These are phyloP conservation scores for Ennomos quercinarius DNA, from an alignment of 2,888 invertebrate species.

Conservation along the genomic window DNA sequence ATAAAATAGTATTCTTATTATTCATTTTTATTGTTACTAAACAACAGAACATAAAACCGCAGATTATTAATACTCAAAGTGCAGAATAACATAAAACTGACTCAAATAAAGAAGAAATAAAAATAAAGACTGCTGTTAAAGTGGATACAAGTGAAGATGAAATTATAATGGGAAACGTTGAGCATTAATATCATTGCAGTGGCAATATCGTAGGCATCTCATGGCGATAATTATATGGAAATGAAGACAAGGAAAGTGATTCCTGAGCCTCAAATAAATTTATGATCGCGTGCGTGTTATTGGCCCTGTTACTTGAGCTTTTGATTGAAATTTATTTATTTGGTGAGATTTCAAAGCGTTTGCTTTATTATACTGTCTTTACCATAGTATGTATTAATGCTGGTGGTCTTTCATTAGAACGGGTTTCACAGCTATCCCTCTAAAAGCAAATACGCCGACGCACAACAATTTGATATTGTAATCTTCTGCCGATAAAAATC, in stretches of 20 bases:
- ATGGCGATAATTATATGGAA: constrained; percentile 17
- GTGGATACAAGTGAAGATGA: not conserved
- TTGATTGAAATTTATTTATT: constrained; percentile 2
- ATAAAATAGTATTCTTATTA: no score
- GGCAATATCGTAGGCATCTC: constrained; percentile 7
- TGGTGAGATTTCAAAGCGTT: not conserved
- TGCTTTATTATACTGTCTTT: no score
- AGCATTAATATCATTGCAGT: constrained; percentile 3
- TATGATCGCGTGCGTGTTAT: constrained; percentile 18
- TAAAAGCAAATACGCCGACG: no score
- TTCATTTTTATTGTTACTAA: no score
- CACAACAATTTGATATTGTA: constrained; percentile 12
- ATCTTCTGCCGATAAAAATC: constrained; percentile 17
- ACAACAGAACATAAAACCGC: no score
- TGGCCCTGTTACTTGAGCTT: constrained; percentile 7
- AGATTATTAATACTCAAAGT: no score
- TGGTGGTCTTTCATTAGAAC: no score
- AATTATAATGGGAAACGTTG: not conserved
- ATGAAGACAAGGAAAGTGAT: constrained; percentile 15
- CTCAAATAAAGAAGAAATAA: no score
- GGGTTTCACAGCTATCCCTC: no score
- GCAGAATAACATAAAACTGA: no score
- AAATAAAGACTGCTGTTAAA: no score
- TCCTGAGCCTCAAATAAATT: constrained; percentile 7
- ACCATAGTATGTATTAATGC: no score